phyloP scores from a whole-genome alignment of 2,888 invertebrate genomes.

The Siphlonurus alternatus region DNA sequence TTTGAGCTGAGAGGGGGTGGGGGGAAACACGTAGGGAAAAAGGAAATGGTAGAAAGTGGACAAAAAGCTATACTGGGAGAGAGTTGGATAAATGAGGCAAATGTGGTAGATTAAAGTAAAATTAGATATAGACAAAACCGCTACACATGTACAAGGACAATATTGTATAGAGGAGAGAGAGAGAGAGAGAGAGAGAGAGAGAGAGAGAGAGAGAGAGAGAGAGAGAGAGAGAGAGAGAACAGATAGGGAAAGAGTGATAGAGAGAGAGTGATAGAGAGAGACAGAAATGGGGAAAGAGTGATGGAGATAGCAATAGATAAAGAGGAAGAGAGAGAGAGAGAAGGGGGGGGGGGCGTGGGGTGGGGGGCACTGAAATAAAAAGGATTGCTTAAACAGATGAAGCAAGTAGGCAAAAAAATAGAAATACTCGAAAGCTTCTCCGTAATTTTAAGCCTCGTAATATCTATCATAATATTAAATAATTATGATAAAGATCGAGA shows the following conservation, averaged over 20 bases:
- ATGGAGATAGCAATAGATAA: conserved; percentile 11
- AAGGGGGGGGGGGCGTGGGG: neutral
- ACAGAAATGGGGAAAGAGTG: neutral
- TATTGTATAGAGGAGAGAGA: conserved; percentile 5
- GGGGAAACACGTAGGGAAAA: too few species aligned
- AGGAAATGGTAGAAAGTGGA: too few species aligned
- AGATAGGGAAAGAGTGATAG: conserved; percentile 7
- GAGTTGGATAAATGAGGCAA: too few species aligned
- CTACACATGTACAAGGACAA: too few species aligned
- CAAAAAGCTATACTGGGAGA: too few species aligned
- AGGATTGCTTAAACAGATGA: neutral
- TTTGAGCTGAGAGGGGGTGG: too few species aligned
- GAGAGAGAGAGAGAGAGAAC: conserved; percentile 6
- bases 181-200: neutral
- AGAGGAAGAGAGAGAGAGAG: conserved; percentile 10
- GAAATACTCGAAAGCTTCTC: too few species aligned
- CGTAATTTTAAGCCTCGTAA: too few species aligned
- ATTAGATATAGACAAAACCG: too few species aligned
- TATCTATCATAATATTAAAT: too few species aligned
- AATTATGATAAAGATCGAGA: conserved; percentile 2
- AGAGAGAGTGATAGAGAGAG: conserved; percentile 17
- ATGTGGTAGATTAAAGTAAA: too few species aligned
- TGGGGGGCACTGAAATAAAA: conserved; percentile 5
- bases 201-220: conserved; percentile 6
- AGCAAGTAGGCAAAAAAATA: neutral